Conservation (phyloP, 1,140 invertebrate genomes). For the Caenorhabditis brenneri region DNA sequence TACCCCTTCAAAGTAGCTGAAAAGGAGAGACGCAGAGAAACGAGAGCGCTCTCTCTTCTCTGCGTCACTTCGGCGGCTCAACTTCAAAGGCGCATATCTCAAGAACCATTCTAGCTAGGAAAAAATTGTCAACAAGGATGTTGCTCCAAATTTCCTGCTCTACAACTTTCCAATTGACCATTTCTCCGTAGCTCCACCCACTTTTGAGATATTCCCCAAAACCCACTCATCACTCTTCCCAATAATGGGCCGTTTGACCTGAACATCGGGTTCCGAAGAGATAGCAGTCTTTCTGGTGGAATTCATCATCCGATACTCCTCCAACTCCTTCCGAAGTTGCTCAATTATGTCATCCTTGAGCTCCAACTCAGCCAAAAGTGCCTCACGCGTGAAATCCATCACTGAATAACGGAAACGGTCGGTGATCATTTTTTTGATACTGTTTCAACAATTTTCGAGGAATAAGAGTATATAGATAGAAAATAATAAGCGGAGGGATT, state of each 20-base stretch:
- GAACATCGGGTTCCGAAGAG: slow-evolving; percentile 45
- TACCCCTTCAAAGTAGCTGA: no score
- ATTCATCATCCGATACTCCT: slow-evolving; percentile 12
- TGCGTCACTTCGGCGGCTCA: no score
- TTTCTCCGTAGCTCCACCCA: no score
- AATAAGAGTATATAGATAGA: neutral
- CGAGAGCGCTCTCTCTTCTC: no score
- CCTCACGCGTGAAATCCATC: slow-evolving; percentile 32
- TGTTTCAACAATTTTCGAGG: no score
- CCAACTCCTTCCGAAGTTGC: slow-evolving; percentile 40
- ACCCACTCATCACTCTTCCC: slow-evolving; percentile 51
- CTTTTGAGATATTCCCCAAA: no score
- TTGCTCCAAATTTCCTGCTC: no score
- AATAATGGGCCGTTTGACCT: neutral
- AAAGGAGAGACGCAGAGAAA: no score
- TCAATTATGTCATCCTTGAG: slow-evolving; percentile 51
- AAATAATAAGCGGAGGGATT: neutral
- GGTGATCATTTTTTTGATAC: neutral
- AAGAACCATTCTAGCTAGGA: no score
- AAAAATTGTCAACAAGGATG: no score
- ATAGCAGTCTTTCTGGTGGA: slow-evolving; percentile 31
- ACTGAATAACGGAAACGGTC: slow-evolving; percentile 35
- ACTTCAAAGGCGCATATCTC: no score
- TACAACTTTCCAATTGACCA: no score
- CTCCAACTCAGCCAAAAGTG: slow-evolving; percentile 38